These are phyloP conservation scores for Chloromyia formosa DNA, from an alignment of 2,888 invertebrate genomes.

Conservation along the genomic window DNA sequence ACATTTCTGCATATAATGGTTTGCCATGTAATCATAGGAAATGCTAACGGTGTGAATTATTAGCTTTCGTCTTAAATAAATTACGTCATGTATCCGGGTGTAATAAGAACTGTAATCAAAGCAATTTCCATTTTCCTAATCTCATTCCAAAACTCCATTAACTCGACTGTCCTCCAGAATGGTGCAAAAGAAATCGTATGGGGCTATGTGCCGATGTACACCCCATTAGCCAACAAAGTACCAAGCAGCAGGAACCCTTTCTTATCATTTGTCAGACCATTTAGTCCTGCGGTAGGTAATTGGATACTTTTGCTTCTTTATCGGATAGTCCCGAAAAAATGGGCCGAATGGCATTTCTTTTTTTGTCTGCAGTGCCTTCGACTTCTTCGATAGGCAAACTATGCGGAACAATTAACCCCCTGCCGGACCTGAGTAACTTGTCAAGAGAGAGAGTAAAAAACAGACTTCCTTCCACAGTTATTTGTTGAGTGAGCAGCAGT, in stretches of 20 bases:
- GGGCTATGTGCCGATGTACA: neutral
- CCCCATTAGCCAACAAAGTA: neutral
- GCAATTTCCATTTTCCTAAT: slow-evolving; percentile 27
- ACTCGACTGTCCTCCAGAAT: neutral
- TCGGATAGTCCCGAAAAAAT: slow-evolving; percentile 27
- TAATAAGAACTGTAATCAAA: slow-evolving; percentile 33
- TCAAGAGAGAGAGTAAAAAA: neutral
- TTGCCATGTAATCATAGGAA: slow-evolving; percentile 15
- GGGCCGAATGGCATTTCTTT: slow-evolving; percentile 34
- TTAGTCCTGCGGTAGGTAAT: slow-evolving; percentile 34
- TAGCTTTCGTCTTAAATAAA: slow-evolving; percentile 28
- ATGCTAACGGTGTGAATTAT: slow-evolving; percentile 42
- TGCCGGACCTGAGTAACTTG: neutral
- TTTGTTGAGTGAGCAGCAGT: too few species aligned
- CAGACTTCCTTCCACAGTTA: too few species aligned
- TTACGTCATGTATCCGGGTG: slow-evolving; percentile 22
- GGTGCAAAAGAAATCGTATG: neutral
- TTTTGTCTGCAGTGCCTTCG: too few species aligned
- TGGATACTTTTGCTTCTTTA: slow-evolving; percentile 35
- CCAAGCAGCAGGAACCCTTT: slow-evolving; percentile 12
- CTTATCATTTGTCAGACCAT: slow-evolving; percentile 37
- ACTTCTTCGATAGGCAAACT: neutral
- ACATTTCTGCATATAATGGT: too few species aligned
- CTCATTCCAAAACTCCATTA: slow-evolving; percentile 12
- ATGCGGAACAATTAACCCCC: slow-evolving; percentile 36